Evolutionary conservation across 1,140 invertebrate species (phyloP).

Genomic region (Acromyrmex charruanus): DNA sequence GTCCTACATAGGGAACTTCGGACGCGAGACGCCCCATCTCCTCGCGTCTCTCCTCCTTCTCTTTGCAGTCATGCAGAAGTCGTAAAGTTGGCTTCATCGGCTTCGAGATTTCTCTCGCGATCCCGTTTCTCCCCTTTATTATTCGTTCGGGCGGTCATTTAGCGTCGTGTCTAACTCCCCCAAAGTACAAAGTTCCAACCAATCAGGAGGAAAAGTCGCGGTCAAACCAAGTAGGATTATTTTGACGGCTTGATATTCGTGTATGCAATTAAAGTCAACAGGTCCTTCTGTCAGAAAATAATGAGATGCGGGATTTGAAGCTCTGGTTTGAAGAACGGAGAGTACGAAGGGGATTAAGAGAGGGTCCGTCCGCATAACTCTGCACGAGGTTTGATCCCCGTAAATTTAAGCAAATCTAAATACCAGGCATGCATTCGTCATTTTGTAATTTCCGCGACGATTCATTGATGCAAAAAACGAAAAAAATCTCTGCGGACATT

Average conservation of each 20-base stretch:
- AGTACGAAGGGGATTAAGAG: neutral
- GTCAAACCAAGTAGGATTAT: constrained; percentile 40
- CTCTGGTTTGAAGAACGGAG: constrained; percentile 1
- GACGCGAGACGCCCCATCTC: constrained; percentile 3
- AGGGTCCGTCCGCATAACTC: neutral
- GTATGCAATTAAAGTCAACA: constrained; percentile 73
- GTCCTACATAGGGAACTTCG: constrained; percentile 62
- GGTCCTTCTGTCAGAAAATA: constrained; percentile 64
- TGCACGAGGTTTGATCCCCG: constrained; percentile 15
- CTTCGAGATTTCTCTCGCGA: constrained; percentile 57
- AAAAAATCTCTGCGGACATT: neutral
- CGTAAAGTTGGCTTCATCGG: constrained; percentile 72
- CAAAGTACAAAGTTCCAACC: constrained; percentile 30
- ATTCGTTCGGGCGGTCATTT: constrained; percentile 41
- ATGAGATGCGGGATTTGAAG: constrained; percentile 40
- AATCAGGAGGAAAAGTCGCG: neutral
- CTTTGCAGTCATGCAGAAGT: constrained; percentile 16
- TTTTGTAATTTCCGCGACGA: constrained; percentile 25
- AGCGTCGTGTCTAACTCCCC: constrained; percentile 6
- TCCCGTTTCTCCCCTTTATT: constrained; percentile 59
- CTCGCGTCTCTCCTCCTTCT: neutral
- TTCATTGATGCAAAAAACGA: neutral
- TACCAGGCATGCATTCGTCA: neutral
- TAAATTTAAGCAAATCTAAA: constrained; percentile 48
- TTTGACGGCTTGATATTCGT: constrained; percentile 46